Base-by-base conservation (phyloP, 2,888 invertebrate species). In the Molanna angustata region DNA sequence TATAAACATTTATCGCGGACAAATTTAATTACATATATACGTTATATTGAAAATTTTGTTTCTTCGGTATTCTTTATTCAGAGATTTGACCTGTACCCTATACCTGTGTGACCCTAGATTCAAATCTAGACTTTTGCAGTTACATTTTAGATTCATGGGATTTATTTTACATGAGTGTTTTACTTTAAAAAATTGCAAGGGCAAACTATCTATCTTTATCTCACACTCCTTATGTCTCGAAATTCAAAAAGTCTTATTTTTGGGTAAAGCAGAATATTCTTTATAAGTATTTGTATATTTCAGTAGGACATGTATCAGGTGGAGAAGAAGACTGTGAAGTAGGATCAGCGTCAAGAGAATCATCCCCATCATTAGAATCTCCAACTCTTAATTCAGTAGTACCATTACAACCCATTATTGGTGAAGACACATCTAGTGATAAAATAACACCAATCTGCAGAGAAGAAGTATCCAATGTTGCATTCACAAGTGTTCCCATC, bases 331-430 rank as follows among this genome's bases (percentile, higher is more conserved):
- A 82, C 58, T 79, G 74, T 53, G 84, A 85, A 63, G 78, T 78
- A 1, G 80, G 80, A 19, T 75, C 80, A 1, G 80, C 81, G 13
- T 86, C 86, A 1, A 74, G 86, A 54, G 87, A 87, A 66, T 83
- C 86, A 1, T 86, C 86, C 3, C 86, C 87, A 2, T 80, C 88
- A 61, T 79, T 87, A 45, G 87, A 83, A 60, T 80, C 79, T 13
- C 82, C 83, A 1, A 75, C 77, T 1, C 79, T 80, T 1, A 1
- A 64, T 64, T 2, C 57, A n/a, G 22, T 27, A 19, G 33, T 49
- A 1, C 69, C 67, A 4, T 1, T 16, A 27, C 11, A n/a, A 3
- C 31, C 31, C 14, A 20, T 14, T 6, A 4, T 11, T 27, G 11
- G 11, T 27, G 27, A 27, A 27, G 27, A 27, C 4, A 11, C 11